A percentile compares a stretch with the other conserved stretches of the same genome.
phyloP scores from a whole-genome alignment of 2,888 invertebrate species.

The Acrobasis repandana region DNA sequence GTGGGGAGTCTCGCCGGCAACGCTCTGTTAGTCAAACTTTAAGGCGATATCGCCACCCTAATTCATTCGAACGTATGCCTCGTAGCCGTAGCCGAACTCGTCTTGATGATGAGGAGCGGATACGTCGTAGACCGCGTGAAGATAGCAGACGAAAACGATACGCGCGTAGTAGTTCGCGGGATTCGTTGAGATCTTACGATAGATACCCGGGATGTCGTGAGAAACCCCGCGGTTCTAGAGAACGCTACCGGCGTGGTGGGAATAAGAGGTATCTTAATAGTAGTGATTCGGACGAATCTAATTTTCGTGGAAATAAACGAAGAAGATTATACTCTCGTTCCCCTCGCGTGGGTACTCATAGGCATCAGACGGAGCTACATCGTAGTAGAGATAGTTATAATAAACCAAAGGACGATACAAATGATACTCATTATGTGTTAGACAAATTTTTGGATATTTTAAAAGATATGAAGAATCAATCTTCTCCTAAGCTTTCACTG shows the following conservation, averaged over 20 bases:
- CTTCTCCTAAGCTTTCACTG: constrained; percentile 17
- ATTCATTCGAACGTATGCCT: constrained; percentile 2
- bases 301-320: neutral
- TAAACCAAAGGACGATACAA: neutral
- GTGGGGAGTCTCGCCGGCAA: constrained; percentile 23
- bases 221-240: neutral
- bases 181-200: no score
- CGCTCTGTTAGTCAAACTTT: constrained; percentile 11
- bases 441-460: constrained; percentile 16
- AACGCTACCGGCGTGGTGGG: neutral
- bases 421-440: constrained; percentile 3
- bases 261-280: constrained; percentile 9
- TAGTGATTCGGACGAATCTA: constrained; percentile 10
- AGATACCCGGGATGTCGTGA: no score
- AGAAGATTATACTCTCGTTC: constrained; percentile 17
- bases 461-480: constrained; percentile 1
- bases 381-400: neutral
- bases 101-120: neutral
- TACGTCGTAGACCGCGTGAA: neutral
- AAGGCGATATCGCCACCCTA: constrained; percentile 14
- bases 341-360: constrained; percentile 8
- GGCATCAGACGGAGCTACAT: neutral
- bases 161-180: neutral
- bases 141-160: neutral
- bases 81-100: constrained; percentile 14